Base-by-base conservation (phyloP, 1,140 invertebrate species). In the Chrysomallon squamiferum region DNA sequence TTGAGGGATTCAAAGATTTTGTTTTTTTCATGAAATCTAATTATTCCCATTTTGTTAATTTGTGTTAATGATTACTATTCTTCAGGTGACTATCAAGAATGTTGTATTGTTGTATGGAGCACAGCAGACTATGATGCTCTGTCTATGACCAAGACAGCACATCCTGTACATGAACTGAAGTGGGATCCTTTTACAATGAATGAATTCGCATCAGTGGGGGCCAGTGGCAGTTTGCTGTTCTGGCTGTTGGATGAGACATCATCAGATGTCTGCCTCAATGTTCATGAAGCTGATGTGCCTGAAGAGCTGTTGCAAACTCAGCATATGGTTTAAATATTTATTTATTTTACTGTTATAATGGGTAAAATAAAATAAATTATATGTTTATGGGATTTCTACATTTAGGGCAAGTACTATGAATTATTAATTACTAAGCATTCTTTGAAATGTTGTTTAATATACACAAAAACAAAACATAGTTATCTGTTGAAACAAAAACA, bases 111-210 rank as follows among this genome's bases (percentile, higher is more conserved):
- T 25, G 73, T 86, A 29, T 86, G 84, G 84, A 75, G 70, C 63
- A 83, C 82, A 4, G 41, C 68, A 25, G 76, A 66, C 49, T 80
- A 80, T 60, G 64, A 72, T 25, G 59, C 80, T 18, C 54, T 85
- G 35, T 71, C 78, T n/a, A 71, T 69, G 4, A 78, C 75, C 9
- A 69, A 65, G 50, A 72, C 79, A 52, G 71, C 75, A 20, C 54
- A 60, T 27, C 77, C 81, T 13, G 76, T 83, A 15, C 73, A 84
- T 67, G 73, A 78, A 30, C 32, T 86, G 7, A 70, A 66, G 2
- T 86, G 83, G 83, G 84, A 85, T 65, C 83, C 83, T 2, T 79
- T 71, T 57, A 77, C 80, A 30, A 75, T 76, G 29, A 85, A 85
- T 66, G 82, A 85, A 66, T 84, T 86, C 72, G 72, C 78, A 3